Conservation (phyloP, 2,888 invertebrate genomes). For the Dolomedes plantarius region DNA sequence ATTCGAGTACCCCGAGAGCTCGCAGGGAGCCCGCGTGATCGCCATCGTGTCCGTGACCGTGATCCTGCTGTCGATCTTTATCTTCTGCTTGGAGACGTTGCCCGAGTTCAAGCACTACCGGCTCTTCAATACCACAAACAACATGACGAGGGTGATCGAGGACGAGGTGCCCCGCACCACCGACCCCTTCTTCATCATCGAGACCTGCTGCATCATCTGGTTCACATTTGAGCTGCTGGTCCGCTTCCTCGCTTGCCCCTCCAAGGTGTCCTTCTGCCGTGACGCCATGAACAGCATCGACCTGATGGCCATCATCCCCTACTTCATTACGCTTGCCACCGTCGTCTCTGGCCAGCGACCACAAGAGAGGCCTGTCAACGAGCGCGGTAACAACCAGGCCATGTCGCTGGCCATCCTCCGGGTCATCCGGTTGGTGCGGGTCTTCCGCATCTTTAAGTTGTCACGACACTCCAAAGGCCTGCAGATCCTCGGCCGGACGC, state of each 20-base stretch:
- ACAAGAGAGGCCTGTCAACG: conserved; percentile 77
- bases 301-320: conserved; percentile 99
- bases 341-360: conserved; percentile 82
- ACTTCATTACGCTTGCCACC: conserved; percentile 81
- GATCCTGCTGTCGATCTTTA: conserved; percentile 98
- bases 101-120: conserved; percentile 99
- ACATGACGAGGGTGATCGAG: conserved; percentile 81
- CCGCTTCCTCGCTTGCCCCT: conserved; percentile 98
- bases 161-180: conserved; percentile 99
- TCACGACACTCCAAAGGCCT: conserved; percentile 99
- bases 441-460: conserved; percentile 99
- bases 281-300: conserved; percentile 99
- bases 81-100: conserved; percentile 99
- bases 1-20: conserved; percentile 99
- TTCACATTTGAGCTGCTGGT: conserved; percentile 98
- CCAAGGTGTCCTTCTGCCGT: conserved; percentile 98
- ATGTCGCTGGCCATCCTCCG: conserved; percentile 99
- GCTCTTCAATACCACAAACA: conserved; percentile 76
- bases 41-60: conserved; percentile 99
- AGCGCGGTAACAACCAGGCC: conserved; percentile 87
- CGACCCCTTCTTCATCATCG: conserved; percentile 99
- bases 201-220: conserved; percentile 97
- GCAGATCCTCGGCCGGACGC: conserved; percentile 98
- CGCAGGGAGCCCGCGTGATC: conserved; percentile 96
- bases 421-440: conserved; percentile 98